These are phyloP conservation scores for Adela reaumurella DNA, from an alignment of 2,888 invertebrate species.

Conservation along the genomic window DNA sequence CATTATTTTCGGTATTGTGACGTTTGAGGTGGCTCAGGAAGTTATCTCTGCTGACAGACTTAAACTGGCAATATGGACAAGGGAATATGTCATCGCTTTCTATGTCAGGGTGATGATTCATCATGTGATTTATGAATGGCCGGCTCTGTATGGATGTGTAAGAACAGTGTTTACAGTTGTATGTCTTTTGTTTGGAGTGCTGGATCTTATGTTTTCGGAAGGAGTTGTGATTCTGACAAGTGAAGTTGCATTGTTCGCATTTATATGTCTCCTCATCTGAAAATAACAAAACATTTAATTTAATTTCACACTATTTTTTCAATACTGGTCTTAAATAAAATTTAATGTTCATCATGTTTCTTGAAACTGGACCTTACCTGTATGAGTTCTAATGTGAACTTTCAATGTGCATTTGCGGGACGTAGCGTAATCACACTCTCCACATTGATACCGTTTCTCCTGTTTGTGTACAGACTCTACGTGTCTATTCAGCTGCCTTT, in stretches of 20 bases:
- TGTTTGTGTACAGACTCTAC: constrained; percentile 64
- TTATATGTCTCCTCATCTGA: constrained; percentile 73
- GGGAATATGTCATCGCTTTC: constrained; percentile 59
- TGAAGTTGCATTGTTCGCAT: constrained; percentile 69
- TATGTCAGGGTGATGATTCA: constrained; percentile 72
- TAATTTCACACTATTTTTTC: too few species aligned
- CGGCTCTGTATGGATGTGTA: constrained; percentile 80
- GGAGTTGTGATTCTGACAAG: constrained; percentile 77
- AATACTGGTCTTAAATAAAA: too few species aligned
- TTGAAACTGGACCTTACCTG: constrained; percentile 45
- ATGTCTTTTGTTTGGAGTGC: constrained; percentile 71
- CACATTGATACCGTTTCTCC: constrained; percentile 63
- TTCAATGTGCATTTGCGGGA: constrained; percentile 63
- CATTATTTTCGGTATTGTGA: constrained; percentile 44
- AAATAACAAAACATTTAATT: too few species aligned
- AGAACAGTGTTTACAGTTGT: constrained; percentile 74
- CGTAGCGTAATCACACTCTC: constrained; percentile 64
- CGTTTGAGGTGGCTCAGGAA: constrained; percentile 52
- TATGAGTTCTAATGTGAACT: constrained; percentile 67
- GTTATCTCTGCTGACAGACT: constrained; percentile 62
- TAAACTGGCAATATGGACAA: constrained; percentile 60
- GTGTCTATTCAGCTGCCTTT: constrained; percentile 50
- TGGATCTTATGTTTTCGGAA: constrained; percentile 73
- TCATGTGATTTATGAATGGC: constrained; percentile 72
- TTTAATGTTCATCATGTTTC: too few species aligned